A percentile compares a stretch with the other conserved stretches of the same genome.
Evolutionary conservation across 2,797 vertebrate genomes (phyloP).

Genomic region (Novumbra hubbsi): DNA sequence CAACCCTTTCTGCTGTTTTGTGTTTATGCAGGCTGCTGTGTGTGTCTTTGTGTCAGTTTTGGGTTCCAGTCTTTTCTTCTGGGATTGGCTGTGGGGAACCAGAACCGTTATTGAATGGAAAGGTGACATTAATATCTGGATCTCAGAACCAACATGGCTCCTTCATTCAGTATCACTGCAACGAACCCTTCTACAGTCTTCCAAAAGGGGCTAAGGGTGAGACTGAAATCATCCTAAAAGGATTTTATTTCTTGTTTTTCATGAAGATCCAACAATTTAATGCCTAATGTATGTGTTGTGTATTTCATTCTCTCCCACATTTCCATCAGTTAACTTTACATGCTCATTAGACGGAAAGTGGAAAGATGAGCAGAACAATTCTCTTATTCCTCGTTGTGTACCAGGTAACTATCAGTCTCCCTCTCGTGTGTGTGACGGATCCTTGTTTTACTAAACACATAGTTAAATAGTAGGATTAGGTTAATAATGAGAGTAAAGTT

Average conservation of each 20-base stretch:
- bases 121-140: constrained; percentile 58
- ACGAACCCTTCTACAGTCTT: constrained; percentile 66
- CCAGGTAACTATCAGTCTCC: constrained; percentile 54
- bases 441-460: too few relatives aligned
- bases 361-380: constrained; percentile 45
- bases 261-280: background rate
- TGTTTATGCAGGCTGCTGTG: constrained; percentile 52
- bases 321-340: constrained; percentile 54
- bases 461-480: too few relatives aligned
- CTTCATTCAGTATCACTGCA: constrained; percentile 67
- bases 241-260: background rate
- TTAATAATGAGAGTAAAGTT: too few relatives aligned
- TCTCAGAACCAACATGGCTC: constrained; percentile 66
- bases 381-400: constrained; percentile 51
- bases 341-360: constrained; percentile 66
- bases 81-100: constrained; percentile 75
- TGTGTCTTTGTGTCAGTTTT: constrained; percentile 29
- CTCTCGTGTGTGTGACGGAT: background rate
- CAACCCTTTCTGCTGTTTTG: constrained; percentile 12
- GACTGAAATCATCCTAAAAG: background rate
- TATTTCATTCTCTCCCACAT: constrained; percentile 7
- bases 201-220: constrained; percentile 34
- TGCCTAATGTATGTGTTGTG: background rate
- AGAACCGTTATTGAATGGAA: constrained; percentile 62
- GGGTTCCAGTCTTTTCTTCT: constrained; percentile 30